Base-by-base conservation (phyloP, 1,140 invertebrate genomes). In the Brachionus plicatilis region DNA sequence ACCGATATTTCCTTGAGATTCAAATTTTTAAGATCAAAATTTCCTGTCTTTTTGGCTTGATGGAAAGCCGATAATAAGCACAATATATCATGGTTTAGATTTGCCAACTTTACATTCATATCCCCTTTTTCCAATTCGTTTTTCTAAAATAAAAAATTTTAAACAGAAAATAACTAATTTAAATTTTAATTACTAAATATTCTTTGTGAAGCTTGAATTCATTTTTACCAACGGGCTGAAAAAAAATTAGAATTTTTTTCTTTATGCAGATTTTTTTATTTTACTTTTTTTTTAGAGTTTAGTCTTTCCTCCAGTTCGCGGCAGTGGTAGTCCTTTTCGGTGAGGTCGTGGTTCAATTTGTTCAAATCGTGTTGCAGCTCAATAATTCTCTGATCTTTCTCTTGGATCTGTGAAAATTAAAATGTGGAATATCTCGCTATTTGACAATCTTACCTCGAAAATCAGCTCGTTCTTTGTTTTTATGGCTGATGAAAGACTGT, bases 71-170 rank as follows among this genome's bases (percentile, higher is more conserved):
- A 33, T 14, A 82, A 24, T 12, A 82, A 37, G 41, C 79, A 82
- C 4, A 37, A 41, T 82, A 82, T 60, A 68, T 82, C 79, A 82
- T 82, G 79, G 20, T 60, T 65, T 27, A 82, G 14, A 68, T 82
- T 82, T 6, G 65, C 65, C 33, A 82, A 65, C 65, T 68, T 82
- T 33, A 68, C 50, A 43, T 82, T 82, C 53, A 82, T 65, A 24
- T 82, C 79, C 37, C 60, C 79, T 82, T 82, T 82, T 82, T 82
- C 79, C 20, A 82, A 24, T 43, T 68, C 79, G 11, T n/a, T 82
- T 82, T 82, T 60, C 79, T 82, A n/a, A 11, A 60, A 53, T 11
- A 14, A 43, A 43, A 82, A 29, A 29, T n/a, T 14, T 43, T 33
- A 65, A 60, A 60, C 27, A 60, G n/a, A 79, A 53, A 50, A 9